These are phyloP conservation scores for Otis tarda DNA, from an alignment of 2,113 vertebrate species.

Conservation along the genomic window DNA sequence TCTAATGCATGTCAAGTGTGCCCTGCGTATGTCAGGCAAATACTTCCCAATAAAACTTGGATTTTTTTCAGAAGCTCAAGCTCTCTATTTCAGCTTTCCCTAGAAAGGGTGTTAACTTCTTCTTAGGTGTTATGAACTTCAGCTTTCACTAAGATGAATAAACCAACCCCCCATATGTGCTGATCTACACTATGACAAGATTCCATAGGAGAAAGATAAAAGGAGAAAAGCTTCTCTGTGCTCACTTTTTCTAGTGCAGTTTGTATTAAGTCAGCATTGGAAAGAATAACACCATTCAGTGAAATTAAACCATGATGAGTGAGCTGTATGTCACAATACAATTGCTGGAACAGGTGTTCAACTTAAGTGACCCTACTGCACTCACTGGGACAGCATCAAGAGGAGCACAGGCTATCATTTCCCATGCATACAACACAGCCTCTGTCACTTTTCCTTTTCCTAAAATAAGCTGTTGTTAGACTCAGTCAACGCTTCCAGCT, in stretches of 20 bases:
- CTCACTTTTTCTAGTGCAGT: background rate
- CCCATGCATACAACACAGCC: rapidly evolving
- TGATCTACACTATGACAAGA: background rate
- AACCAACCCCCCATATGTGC: rapidly evolving
- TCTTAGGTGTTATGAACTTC: background rate
- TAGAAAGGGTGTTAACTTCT: background rate
- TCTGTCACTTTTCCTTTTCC: background rate
- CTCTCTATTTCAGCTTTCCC: background rate
- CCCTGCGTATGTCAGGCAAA: background rate
- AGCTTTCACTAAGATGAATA: background rate
- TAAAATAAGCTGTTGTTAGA: conserved; percentile 1
- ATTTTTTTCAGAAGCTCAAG: background rate
- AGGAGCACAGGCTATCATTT: background rate
- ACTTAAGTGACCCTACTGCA: background rate
- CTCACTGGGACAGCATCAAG: rapidly evolving
- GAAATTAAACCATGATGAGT: background rate
- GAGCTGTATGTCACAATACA: background rate
- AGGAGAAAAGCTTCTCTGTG: background rate
- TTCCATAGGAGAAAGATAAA: background rate
- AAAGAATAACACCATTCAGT: rapidly evolving
- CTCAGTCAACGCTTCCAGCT: background rate
- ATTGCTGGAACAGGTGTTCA: background rate
- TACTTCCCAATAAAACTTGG: background rate
- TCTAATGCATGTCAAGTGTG: no score
- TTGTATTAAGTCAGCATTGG: background rate